Evolutionary conservation across 2,797 vertebrate species (phyloP), one percentile per base, ranked within the genome.

Genomic region (Dendrocincla fuliginosa): DNA sequence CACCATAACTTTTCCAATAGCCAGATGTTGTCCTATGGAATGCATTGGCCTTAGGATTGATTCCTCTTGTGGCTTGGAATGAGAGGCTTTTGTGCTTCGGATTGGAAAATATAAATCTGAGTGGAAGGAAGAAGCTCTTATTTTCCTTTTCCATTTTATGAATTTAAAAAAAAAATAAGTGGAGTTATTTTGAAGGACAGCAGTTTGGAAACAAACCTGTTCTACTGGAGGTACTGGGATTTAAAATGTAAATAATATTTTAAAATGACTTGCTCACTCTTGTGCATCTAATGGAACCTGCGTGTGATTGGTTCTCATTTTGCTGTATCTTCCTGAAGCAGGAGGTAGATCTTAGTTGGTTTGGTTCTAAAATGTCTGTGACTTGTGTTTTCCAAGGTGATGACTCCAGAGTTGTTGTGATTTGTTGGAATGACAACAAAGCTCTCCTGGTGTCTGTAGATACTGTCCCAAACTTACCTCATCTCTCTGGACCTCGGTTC

Each of bases 131-230:
- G 64, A 64, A 59, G 46, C 37, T 75, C 28, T 27, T 80, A 1
- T 60, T 55, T 89, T 78, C 28, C 16, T 56, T 39, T 81, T 63
- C 16, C 12, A 11, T 65, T 59, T 85, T 33, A 32, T 20, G 13
- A 55, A 16, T 46, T 41, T 44, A n/a, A 16, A 61, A 17, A 27
- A 53, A 50, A 30, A 59, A n/a, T n/a, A n/a, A 32, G 4, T 35
- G 7, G 7, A 20, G 11, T 13, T 59, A 8, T 11, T 33, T 0
- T 56, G 37, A 74, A 83, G 77, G 77, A 37, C 63, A 73, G 32
- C 8, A 50, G 44, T 60, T 91, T 91, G 77, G 42, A 79, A 90
- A 37, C 74, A 93, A 81, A 94, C 92, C 87, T 91, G 93, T 94
- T 96, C 18, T 79, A 77, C 90, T 76, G 77, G 94, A 88, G 59